A percentile compares a stretch with the other conserved stretches of the same genome.
These are phyloP conservation scores for Clitarchus hookeri DNA, from an alignment of 2,888 invertebrate species.

Conservation along the genomic window DNA sequence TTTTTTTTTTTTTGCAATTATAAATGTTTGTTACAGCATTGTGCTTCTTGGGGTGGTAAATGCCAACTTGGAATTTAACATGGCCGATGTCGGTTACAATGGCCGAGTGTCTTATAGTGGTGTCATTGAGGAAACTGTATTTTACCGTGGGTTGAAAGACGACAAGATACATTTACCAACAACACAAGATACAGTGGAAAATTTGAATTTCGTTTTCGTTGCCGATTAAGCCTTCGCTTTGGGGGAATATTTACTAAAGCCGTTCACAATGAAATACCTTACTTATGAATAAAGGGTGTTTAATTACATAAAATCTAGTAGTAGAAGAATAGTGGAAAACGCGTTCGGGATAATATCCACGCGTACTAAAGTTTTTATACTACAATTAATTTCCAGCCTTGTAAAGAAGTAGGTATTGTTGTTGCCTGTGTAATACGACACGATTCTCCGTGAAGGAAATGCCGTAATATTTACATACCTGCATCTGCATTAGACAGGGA, in stretches of 20 bases:
- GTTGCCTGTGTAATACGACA: not conserved
- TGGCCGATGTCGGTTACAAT: no score
- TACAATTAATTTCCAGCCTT: not conserved
- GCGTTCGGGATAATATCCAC: not conserved
- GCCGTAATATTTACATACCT: not conserved
- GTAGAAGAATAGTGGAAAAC: not conserved
- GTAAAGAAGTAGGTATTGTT: not conserved
- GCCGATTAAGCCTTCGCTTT: not conserved
- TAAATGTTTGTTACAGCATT: no score
- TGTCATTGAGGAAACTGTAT: no score
- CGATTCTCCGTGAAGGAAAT: not conserved
- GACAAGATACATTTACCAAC: not conserved
- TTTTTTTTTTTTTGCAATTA: no score
- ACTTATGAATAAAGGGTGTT: not conserved
- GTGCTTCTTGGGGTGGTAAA: no score
- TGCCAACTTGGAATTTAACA: no score
- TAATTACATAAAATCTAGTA: not conserved
- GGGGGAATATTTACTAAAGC: no score
- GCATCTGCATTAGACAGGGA: not conserved
- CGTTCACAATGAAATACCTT: not conserved
- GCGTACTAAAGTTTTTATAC: not conserved
- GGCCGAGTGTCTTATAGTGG: no score
- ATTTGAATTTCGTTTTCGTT: not conserved
- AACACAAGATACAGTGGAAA: not conserved
- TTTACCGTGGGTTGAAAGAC: not conserved